Evolutionary conservation across 2,888 invertebrate genomes (phyloP).

Genomic region (Melinopterus prodromus): DNA sequence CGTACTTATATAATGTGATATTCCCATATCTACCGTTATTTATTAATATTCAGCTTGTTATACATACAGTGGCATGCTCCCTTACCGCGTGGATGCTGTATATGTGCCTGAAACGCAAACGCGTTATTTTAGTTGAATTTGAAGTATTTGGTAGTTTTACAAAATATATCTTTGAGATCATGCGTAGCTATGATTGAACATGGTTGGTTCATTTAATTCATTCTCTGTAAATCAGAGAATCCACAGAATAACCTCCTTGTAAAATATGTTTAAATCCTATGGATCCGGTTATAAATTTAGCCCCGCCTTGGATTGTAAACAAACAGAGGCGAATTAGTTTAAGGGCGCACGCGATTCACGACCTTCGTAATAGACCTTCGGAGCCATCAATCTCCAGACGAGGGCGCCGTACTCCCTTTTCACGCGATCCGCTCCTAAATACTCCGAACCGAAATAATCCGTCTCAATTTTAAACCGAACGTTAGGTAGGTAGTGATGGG

Average conservation of each 20-base stretch:
- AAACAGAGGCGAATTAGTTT: not conserved
- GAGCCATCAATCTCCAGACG: constrained; percentile 4
- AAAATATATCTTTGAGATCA: no score
- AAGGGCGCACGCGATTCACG: not conserved
- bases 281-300: not conserved
- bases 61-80: no score
- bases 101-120: no score
- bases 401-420: constrained; percentile 4
- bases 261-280: not conserved
- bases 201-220: not conserved
- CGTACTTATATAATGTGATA: no score
- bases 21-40: no score
- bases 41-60: no score
- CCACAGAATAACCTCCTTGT: not conserved
- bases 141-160: no score
- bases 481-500: not conserved
- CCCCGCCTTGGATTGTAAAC: not conserved
- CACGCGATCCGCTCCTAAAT: constrained; percentile 4
- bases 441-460: not conserved
- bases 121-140: no score
- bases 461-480: not conserved
- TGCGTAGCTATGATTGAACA: no score
- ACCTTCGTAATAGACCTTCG: not conserved
- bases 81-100: no score
- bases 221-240: not conserved